A percentile compares a stretch with the other conserved stretches of the same genome.
Evolutionary conservation across 2,888 invertebrate species (phyloP).

Genomic region (Drepanosiphum platanoidis): DNA sequence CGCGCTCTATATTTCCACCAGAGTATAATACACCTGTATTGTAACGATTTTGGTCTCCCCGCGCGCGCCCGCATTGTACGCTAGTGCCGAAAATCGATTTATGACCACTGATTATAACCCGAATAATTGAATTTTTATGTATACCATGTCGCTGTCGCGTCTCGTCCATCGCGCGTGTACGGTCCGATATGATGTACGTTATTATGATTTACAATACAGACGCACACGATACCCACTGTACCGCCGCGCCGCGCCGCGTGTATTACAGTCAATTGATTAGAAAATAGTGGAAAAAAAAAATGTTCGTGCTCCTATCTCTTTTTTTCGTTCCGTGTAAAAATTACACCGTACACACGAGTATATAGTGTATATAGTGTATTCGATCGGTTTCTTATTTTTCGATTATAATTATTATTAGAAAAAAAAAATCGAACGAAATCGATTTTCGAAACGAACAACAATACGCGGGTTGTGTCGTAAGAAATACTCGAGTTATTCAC

Average conservation of each 20-base stretch:
- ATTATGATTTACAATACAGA: too few species aligned
- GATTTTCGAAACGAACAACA: too few species aligned
- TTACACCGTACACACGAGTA: too few species aligned
- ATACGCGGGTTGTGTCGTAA: too few species aligned
- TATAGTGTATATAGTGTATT: too few species aligned
- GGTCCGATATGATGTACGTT: not conserved
- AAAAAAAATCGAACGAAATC: too few species aligned
- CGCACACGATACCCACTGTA: not conserved
- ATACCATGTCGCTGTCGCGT: not conserved
- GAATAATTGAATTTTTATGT: constrained; percentile 8
- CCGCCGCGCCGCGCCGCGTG: too few species aligned
- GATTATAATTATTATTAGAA: too few species aligned
- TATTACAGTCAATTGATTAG: not conserved
- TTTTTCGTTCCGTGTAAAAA: too few species aligned
- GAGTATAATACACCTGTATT: not conserved
- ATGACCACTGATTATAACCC: not conserved
- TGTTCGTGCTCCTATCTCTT: not conserved
- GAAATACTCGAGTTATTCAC: too few species aligned
- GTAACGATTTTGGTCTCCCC: not conserved
- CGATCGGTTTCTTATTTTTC: not conserved
- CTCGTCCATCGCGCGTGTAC: not conserved
- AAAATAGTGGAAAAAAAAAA: not conserved
- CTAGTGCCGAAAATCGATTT: not conserved
- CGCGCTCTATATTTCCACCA: constrained; percentile 28
- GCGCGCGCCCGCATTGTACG: not conserved